Base-by-base conservation (phyloP, 2,797 vertebrate species). In the Channa striata region DNA sequence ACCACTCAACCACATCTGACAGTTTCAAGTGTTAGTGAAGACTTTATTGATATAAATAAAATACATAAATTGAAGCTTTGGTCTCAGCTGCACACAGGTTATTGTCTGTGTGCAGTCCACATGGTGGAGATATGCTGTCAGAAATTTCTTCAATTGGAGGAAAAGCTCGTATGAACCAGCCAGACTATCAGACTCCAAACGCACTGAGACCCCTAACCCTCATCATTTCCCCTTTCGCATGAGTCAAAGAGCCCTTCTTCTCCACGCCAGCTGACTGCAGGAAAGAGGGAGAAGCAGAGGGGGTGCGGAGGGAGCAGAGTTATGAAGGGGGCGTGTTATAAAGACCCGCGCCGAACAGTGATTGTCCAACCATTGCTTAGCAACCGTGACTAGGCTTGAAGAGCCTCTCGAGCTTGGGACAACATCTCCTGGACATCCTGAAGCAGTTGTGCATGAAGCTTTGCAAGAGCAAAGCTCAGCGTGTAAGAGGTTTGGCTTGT, bases 61-160 rank as follows among this genome's bases (percentile, higher is more conserved):
- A 14, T 8, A 12, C 14, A 30, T 40, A 19, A 7, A 47, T 13
- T 0, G 8, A 43, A 34, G 17, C 14, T 3, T 33, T 9, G 5
- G 5, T 23, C n/a, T 60, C 8, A 3, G n/a, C 16, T 14, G 19
- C 14, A 9, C 11, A 43, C 17, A 48, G 1, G 6, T 36, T 2
- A 47, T 6, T 34, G 46, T 74, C 37, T 33, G 3, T 40, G 60
- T 70, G 40, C 17, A 66, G 92, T 90, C 95, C 95, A 95, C 95
- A 93, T 92, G 95, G 94, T 95, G 94, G 94, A 92, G 91, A 74
- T 93, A 81, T 95, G 89, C 91, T 68, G 84, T 94, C 91, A 90
- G 69, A 90, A 94, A 94, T 83, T 74, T 69, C 59, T 58, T 77
- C 78, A 69, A 72, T 68, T 89, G 77, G 74, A 75, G 73, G 75